Conservation (phyloP, 2,797 vertebrate genomes). For the Gobio occitaniae region DNA sequence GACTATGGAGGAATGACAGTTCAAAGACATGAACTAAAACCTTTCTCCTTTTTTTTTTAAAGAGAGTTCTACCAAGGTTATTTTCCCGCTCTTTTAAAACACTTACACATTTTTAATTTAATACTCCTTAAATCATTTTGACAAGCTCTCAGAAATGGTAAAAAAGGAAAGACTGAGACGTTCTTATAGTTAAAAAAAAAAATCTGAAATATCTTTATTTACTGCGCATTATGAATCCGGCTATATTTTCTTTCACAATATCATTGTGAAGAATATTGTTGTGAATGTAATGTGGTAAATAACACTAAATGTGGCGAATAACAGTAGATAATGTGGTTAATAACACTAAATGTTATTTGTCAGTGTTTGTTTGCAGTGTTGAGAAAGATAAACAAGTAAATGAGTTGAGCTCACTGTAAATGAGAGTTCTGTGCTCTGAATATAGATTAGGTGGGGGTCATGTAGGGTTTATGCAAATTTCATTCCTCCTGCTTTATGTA, state of each 20-base stretch:
- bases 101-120: not conserved
- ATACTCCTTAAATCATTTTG: not conserved
- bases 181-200: not conserved
- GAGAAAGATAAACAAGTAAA: constrained; percentile 1
- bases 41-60: not conserved
- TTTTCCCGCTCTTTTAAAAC: not conserved
- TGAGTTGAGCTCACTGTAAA: constrained; percentile 6
- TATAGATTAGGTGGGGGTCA: constrained; percentile 8
- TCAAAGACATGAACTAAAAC: constrained; percentile 10
- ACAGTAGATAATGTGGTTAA: not conserved
- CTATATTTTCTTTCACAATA: not conserved
- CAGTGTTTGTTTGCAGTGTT: not conserved
- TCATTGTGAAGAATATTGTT: not conserved
- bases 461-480: constrained; percentile 2
- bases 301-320: not conserved
- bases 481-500: constrained; percentile 12
- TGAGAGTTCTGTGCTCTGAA: not conserved
- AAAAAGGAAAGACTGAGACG: not conserved
- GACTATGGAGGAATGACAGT: constrained; percentile 20
- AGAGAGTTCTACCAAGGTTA: not conserved
- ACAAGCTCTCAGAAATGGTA: not conserved
- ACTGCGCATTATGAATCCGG: not conserved
- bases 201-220: not conserved
- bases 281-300: not conserved
- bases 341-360: not conserved